Evolutionary conservation across 2,888 invertebrate genomes (phyloP), one percentile per base, ranked within the genome.

Genomic region (Calephelis perditalis): DNA sequence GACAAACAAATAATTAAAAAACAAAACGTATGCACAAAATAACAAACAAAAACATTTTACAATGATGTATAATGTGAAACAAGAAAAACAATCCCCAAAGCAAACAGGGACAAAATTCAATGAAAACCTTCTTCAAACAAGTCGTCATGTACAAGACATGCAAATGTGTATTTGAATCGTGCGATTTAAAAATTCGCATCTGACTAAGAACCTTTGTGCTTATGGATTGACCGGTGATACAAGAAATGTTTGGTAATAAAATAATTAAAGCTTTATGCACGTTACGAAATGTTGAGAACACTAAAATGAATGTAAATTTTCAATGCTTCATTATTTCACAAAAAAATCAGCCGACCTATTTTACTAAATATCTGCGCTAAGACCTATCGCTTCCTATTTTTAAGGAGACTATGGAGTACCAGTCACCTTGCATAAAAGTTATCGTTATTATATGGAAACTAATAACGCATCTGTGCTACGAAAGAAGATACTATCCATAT

Each of bases 91-190:
- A 15, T 56, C 56, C 60, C 56, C 56, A 36, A 60, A 60, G 60
- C 60, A 56, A 37, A 60, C 60, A 47, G 60, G 60, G 60, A 60
- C 57, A 46, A 57, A 45, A 35, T 46, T 45, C 59, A 54, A 54
- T 37, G 40, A 55, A 60, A 56, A 60, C 60, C 55, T 60, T 47
- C 46, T 56, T 56, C 47, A 60, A 45, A 60, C 55, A 60, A 55
- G 40, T 56, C 55, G 56, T 46, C 60, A 60, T 60, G 60, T 56
- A 60, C 56, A 60, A 56, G 56, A 47, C 52, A 35, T 56, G 15
- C 46, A 56, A 56, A 45, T 40, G 60, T 60, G 60, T 54, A 35
- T 54, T 54, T 36, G 54, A 36, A 54, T 54, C 54, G 54, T 54
- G 54, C 54, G 54, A 54, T 54, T 36, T 54, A 7, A n/a, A 54